These are phyloP conservation scores for Hermetia illucens DNA, from an alignment of 1,140 invertebrate genomes.

Conservation along the genomic window DNA sequence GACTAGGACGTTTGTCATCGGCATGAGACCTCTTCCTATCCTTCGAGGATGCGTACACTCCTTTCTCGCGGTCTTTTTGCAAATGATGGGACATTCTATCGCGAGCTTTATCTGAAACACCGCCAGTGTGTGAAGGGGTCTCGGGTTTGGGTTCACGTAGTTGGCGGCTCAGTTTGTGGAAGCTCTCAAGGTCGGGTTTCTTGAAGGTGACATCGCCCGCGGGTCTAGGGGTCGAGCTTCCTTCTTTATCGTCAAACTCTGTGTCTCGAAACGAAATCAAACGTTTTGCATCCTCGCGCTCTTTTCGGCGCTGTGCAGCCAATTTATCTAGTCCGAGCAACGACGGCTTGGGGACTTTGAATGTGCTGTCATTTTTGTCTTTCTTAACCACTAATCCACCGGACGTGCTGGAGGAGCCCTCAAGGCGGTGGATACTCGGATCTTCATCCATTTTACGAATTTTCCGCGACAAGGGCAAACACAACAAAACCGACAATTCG, in stretches of 20 bases:
- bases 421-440: constrained; percentile 55
- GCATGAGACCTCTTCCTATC: constrained; percentile 32
- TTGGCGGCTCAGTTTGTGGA: constrained; percentile 40
- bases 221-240: constrained; percentile 13
- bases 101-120: constrained; percentile 65
- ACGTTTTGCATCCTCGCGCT: constrained; percentile 42
- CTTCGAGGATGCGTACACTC: constrained; percentile 39
- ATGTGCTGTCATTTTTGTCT: constrained; percentile 41
- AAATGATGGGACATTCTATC: constrained; percentile 54
- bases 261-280: constrained; percentile 50
- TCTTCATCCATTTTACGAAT: constrained; percentile 11
- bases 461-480: too few relatives aligned
- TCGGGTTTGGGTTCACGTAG: constrained; percentile 68
- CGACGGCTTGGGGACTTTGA: constrained; percentile 69
- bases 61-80: constrained; percentile 22
- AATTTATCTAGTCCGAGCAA: constrained; percentile 77
- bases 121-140: constrained; percentile 87
- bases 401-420: constrained; percentile 56
- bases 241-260: constrained; percentile 40
- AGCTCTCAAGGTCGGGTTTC: constrained; percentile 26
- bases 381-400: constrained; percentile 71
- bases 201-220: constrained; percentile 24
- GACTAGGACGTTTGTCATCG: constrained; percentile 17
- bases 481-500: too few relatives aligned
- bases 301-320: constrained; percentile 55